Conservation (phyloP, 2,797 vertebrate genomes). For the Gila robusta region DNA sequence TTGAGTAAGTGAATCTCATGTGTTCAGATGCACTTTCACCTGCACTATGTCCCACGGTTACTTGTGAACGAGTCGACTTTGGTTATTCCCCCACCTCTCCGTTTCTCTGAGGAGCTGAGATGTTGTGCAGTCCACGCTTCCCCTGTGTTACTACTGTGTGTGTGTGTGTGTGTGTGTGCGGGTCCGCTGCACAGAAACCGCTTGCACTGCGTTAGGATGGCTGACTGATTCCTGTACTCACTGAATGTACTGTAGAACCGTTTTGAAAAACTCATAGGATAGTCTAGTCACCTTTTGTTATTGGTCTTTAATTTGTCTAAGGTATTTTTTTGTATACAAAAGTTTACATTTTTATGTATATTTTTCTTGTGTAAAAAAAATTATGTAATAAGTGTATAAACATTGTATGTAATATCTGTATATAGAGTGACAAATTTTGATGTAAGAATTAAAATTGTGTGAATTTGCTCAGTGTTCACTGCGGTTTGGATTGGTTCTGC, state of each 20-base stretch:
- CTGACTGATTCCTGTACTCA: constrained; percentile 96
- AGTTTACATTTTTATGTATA: constrained; percentile 99
- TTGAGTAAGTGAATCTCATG: not conserved
- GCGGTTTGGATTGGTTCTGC: not conserved
- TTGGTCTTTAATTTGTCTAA: constrained; percentile 99
- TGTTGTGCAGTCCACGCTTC: constrained; percentile 65
- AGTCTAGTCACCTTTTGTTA: constrained; percentile 99
- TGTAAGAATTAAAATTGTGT: constrained; percentile 99
- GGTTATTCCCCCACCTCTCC: not conserved
- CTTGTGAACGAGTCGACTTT: not conserved
- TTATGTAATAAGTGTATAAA: constrained; percentile 99
- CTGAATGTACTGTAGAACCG: constrained; percentile 99
- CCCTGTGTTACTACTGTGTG: constrained; percentile 70
- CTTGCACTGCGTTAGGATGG: constrained; percentile 82
- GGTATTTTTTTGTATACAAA: constrained; percentile 99
- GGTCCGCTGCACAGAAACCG: constrained; percentile 75
- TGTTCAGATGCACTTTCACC: not conserved
- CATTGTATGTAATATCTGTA: constrained; percentile 99
- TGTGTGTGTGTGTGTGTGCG: constrained; percentile 37
- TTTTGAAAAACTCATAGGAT: constrained; percentile 86
- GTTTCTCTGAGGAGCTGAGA: constrained; percentile 56
- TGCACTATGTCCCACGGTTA: not conserved
- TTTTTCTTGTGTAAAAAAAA: constrained; percentile 99
- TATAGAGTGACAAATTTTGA: constrained; percentile 99
- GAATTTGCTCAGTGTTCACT: constrained; percentile 11